Conservation (phyloP, 2,888 invertebrate genomes). For the Dasysyrphus albostriatus region DNA sequence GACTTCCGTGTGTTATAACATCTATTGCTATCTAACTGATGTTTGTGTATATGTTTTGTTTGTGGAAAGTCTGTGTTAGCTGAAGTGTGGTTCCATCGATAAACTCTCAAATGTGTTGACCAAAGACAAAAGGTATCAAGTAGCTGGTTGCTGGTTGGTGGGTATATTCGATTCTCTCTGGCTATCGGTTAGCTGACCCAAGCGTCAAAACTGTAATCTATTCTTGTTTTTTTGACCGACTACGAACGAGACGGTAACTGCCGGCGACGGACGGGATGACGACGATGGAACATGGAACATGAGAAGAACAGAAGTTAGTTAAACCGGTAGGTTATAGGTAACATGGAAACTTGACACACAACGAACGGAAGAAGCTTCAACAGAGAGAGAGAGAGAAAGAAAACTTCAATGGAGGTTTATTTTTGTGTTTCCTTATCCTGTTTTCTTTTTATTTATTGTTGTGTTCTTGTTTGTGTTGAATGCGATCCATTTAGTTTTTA, state of each 20-base stretch:
- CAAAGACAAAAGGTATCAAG: constrained; percentile 62
- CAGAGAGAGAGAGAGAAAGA: neutral
- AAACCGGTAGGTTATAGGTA: constrained; percentile 6
- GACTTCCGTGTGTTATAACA: constrained; percentile 25
- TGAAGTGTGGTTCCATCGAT: constrained; percentile 72
- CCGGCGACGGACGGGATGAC: neutral
- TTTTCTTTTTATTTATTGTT: neutral
- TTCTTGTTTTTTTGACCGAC: constrained; percentile 18
- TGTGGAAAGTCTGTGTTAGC: constrained; percentile 58
- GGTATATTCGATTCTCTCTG: neutral
- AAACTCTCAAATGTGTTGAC: constrained; percentile 37
- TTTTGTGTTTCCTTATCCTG: constrained; percentile 8
- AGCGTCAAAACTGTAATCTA: constrained; percentile 46
- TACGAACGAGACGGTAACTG: too few species aligned
- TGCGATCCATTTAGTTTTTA: constrained; percentile 43
- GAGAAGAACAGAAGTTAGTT: constrained; percentile 8
- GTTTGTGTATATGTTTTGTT: constrained; percentile 7
- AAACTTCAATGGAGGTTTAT: constrained; percentile 21
- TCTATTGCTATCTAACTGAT: neutral
- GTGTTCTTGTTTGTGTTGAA: neutral
- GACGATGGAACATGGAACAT: constrained; percentile 16
- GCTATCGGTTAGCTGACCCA: constrained; percentile 34
- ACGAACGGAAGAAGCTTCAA: constrained; percentile 31
- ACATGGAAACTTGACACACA: constrained; percentile 54
- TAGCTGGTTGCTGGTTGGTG: too few species aligned